Percentiles rank a stretch among this genome's conserved stretches.
Evolutionary conservation across 2,113 vertebrate genomes (phyloP).

Genomic region (Bagarius yarrelli): DNA sequence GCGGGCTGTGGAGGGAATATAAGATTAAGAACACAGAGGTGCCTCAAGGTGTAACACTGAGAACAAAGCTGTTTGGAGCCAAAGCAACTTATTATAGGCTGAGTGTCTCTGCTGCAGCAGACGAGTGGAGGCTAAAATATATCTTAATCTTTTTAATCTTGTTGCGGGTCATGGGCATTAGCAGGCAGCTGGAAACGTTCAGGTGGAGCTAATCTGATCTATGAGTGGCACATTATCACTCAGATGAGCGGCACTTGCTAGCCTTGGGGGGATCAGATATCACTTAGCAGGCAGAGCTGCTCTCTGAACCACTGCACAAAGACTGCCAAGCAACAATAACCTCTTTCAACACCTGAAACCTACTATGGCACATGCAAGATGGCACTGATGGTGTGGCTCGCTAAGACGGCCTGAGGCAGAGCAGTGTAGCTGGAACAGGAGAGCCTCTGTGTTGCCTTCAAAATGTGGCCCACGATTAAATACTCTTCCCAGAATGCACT

Average conservation of each 20-base stretch:
- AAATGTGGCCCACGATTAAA: conserved; percentile 12
- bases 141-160: conserved; percentile 51
- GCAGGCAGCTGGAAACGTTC: conserved; percentile 45
- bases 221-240: conserved; percentile 46
- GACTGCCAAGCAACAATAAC: conserved; percentile 18
- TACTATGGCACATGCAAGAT: background rate
- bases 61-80: conserved; percentile 36
- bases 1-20: conserved; percentile 38
- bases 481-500: background rate
- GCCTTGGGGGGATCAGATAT: conserved; percentile 40
- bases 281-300: conserved; percentile 23
- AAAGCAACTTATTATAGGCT: conserved; percentile 37
- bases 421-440: conserved; percentile 42
- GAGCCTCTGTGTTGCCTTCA: conserved; percentile 36
- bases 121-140: conserved; percentile 36
- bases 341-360: background rate
- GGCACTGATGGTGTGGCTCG: conserved; percentile 27
- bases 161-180: conserved; percentile 49
- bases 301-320: conserved; percentile 4
- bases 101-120: conserved; percentile 21
- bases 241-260: conserved; percentile 48
- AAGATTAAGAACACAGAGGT: conserved; percentile 39
- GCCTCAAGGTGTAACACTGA: conserved; percentile 45
- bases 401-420: conserved; percentile 29
- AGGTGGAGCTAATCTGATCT: conserved; percentile 52